Evolutionary conservation across 1,140 invertebrate genomes (phyloP).

Genomic region (Polypedilum pembai): DNA sequence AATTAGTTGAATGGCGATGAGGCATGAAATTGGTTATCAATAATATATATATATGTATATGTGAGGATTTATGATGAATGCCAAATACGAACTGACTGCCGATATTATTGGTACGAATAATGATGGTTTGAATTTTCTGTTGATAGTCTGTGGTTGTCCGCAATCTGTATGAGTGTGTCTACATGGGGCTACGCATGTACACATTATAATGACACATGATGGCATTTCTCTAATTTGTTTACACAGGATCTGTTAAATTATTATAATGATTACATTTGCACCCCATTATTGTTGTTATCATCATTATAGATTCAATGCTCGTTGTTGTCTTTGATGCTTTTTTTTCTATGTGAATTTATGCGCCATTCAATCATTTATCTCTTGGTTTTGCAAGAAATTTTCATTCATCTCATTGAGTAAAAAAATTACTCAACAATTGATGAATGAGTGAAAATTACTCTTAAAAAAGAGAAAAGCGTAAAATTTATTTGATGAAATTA

Average conservation of each 20-base stretch:
- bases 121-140: not conserved
- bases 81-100: not conserved
- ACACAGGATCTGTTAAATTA: constrained; percentile 7
- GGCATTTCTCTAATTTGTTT: constrained; percentile 12
- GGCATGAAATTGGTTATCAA: constrained; percentile 25
- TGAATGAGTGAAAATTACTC: no score
- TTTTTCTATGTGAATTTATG: no score
- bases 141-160: constrained; percentile 10
- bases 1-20: constrained; percentile 12
- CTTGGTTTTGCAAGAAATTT: no score
- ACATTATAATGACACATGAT: not conserved
- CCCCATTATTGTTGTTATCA: not conserved
- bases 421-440: no score
- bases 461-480: not conserved
- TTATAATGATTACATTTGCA: constrained; percentile 14
- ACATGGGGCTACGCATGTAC: not conserved
- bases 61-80: constrained; percentile 10
- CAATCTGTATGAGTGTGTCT: not conserved
- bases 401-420: no score
- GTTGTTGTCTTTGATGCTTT: not conserved
- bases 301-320: not conserved
- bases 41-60: not conserved
- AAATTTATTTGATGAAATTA: constrained; percentile 8
- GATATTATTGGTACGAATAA: not conserved
- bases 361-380: no score